A percentile compares a stretch with the other conserved stretches of the same genome.
phyloP scores from a whole-genome alignment of 2,113 vertebrate genomes.

The Brienomyrus brachyistius region DNA sequence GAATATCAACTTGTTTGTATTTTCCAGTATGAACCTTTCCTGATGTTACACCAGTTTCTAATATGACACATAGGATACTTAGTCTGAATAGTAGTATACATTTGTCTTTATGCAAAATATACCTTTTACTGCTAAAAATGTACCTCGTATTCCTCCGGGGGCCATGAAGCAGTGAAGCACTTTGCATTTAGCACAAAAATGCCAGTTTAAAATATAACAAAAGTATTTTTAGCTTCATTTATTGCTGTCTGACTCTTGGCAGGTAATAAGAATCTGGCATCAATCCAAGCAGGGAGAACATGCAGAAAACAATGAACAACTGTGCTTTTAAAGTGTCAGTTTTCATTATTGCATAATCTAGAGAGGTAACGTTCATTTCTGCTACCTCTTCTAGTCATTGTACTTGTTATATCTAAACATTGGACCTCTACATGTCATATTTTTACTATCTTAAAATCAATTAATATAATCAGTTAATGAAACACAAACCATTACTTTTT shows the following conservation, averaged over 20 bases:
- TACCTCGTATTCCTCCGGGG: not conserved
- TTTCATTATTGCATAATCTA: not conserved
- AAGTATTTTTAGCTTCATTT: not conserved
- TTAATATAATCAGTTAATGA: not conserved
- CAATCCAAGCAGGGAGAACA: not conserved
- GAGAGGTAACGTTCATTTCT: not conserved
- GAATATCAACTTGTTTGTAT: not conserved
- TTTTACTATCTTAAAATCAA: not conserved
- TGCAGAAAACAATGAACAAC: not conserved
- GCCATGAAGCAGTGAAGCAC: not conserved
- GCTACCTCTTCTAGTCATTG: not conserved
- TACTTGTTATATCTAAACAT: not conserved
- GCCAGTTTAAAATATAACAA: not conserved
- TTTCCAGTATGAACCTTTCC: not conserved
- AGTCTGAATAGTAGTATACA: not conserved
- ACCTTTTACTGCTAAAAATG: not conserved
- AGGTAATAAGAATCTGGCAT: not conserved
- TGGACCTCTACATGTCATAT: not conserved
- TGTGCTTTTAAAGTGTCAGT: not conserved
- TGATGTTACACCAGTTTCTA: not conserved
- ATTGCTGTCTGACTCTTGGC: not conserved
- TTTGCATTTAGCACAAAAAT: not conserved
- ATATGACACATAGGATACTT: not conserved
- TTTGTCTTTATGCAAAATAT: not conserved
- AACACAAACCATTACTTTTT: not conserved